phyloP scores from a whole-genome alignment of 2,888 invertebrate species.

The Phortica magna region DNA sequence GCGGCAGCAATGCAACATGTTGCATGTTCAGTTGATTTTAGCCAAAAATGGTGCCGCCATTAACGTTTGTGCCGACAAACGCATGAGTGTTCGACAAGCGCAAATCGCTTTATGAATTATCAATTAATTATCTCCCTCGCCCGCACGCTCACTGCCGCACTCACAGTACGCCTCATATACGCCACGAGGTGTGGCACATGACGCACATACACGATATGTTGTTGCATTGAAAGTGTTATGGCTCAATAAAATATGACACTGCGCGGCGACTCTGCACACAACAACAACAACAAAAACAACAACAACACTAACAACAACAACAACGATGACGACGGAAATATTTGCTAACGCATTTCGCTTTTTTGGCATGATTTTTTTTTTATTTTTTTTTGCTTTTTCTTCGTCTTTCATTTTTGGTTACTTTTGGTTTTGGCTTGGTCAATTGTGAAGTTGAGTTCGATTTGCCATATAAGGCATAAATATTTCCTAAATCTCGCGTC shows the following conservation, averaged over 20 bases:
- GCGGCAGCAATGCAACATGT: conserved; percentile 8
- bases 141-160: neutral
- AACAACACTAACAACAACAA: neutral
- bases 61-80: conserved; percentile 42
- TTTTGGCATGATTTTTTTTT: neutral
- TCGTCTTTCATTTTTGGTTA: neutral
- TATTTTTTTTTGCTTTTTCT: conserved; percentile 2
- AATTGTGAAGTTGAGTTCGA: conserved; percentile 29
- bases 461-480: conserved; percentile 69
- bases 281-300: neutral
- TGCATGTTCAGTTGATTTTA: conserved; percentile 38
- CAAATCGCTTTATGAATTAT: conserved; percentile 50
- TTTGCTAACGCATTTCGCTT: conserved; percentile 15
- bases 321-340: neutral
- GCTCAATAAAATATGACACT: conserved; percentile 36
- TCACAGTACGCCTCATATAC: neutral
- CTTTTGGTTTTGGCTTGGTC: neutral
- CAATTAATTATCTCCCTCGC: conserved; percentile 31
- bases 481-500: conserved; percentile 71
- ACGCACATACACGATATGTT: neutral
- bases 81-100: neutral
- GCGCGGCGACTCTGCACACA: conserved; percentile 6
- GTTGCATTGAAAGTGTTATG: conserved; percentile 29
- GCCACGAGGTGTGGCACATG: conserved; percentile 8
- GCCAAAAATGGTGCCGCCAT: conserved; percentile 64